Evolutionary conservation across 1,140 invertebrate species (phyloP).

Genomic region (Drosophila auraria): DNA sequence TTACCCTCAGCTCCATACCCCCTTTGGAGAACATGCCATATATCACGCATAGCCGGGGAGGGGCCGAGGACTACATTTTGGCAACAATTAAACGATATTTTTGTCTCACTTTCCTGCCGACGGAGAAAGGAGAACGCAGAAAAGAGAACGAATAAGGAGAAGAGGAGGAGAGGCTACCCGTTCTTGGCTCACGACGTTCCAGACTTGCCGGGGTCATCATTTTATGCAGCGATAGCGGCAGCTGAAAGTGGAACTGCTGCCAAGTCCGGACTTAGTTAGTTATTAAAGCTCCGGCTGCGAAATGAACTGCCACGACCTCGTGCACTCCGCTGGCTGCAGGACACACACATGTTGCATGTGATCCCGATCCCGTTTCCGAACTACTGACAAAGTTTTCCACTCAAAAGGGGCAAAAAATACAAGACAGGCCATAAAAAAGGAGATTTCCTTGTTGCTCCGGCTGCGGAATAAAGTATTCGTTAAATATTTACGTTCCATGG

Average conservation of each 20-base stretch:
- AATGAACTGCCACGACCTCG: constrained; percentile 9
- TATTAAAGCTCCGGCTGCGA: constrained; percentile 31
- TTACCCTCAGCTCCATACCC: not conserved
- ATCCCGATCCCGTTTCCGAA: not conserved
- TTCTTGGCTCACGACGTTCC: constrained; percentile 6
- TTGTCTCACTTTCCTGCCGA: constrained; percentile 35
- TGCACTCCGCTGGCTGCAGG: constrained; percentile 1
- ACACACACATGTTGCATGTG: constrained; percentile 71
- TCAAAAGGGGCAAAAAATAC: constrained; percentile 17
- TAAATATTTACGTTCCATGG: constrained; percentile 78
- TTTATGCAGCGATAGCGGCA: constrained; percentile 13
- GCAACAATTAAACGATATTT: constrained; percentile 66
- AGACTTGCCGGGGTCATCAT: constrained; percentile 29
- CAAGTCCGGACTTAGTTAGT: constrained; percentile 31
- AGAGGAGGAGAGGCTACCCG: not conserved
- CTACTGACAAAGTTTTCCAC: constrained; percentile 60
- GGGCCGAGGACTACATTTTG: constrained; percentile 42
- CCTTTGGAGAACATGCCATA: constrained; percentile 10
- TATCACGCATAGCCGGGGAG: constrained; percentile 11
- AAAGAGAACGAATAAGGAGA: not conserved
- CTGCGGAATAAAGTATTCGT: constrained; percentile 73
- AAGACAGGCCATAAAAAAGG: constrained; percentile 51
- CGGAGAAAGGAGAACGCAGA: not conserved
- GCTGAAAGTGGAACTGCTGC: constrained; percentile 10
- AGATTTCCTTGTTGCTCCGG: constrained; percentile 44